These are phyloP conservation scores for Perca schrenkii DNA, from an alignment of 2,113 vertebrate species.

Conservation along the genomic window DNA sequence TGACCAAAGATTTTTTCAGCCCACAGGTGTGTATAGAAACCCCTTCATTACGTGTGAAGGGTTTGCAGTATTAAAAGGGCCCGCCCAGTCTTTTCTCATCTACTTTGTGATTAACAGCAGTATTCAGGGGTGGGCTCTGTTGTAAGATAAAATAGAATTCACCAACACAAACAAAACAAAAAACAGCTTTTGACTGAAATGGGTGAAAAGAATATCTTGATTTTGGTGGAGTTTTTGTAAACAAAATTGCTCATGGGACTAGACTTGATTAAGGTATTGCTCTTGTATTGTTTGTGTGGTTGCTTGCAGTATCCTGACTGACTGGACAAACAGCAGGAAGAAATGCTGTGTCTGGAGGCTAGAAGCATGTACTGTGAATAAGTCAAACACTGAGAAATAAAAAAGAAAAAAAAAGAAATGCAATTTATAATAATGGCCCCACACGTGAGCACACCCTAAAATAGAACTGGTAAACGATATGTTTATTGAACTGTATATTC, in stretches of 20 bases:
- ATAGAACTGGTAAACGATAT: constrained; percentile 54
- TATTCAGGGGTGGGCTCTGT: constrained; percentile 58
- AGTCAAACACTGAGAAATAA: constrained; percentile 81
- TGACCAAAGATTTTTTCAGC: constrained; percentile 85
- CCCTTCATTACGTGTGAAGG: constrained; percentile 48
- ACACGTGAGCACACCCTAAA: constrained; percentile 41
- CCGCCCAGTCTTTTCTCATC: constrained; percentile 32
- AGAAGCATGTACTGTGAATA: constrained; percentile 74
- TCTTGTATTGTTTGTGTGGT: constrained; percentile 47
- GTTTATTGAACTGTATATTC: constrained; percentile 78
- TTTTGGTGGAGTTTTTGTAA: constrained; percentile 53
- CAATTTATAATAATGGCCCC: constrained; percentile 38
- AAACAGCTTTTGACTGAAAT: constrained; percentile 31
- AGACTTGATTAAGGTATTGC: constrained; percentile 34
- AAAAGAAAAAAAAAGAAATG: constrained; percentile 21
- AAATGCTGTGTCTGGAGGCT: constrained; percentile 37
- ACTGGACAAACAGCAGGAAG: constrained; percentile 30
- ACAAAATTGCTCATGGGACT: constrained; percentile 39
- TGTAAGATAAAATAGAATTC: constrained; percentile 33
- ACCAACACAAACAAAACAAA: constrained; percentile 9
- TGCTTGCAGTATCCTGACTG: constrained; percentile 47
- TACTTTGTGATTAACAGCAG: constrained; percentile 55
- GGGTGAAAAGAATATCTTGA: constrained; percentile 29
- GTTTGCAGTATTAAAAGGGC: constrained; percentile 75
- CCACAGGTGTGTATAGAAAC: constrained; percentile 53